These are phyloP conservation scores for Phortica magna DNA, from an alignment of 2,888 invertebrate species.

Conservation along the genomic window DNA sequence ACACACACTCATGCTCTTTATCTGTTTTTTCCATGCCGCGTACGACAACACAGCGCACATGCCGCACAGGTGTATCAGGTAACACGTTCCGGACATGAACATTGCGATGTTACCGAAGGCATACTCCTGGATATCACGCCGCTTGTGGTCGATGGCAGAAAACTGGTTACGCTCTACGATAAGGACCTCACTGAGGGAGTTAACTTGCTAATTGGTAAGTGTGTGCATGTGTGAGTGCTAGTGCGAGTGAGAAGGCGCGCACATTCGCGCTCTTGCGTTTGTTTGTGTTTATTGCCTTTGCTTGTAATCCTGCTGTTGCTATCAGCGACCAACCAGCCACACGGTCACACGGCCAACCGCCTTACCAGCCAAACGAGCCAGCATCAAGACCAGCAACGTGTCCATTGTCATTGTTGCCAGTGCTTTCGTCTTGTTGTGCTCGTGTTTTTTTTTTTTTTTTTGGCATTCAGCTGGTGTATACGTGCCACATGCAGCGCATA, in stretches of 20 bases:
- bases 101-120: conserved; percentile 85
- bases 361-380: not conserved
- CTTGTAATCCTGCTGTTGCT: not conserved
- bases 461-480: conserved; percentile 22
- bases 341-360: not conserved
- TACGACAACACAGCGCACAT: conserved; percentile 78
- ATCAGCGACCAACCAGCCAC: not conserved
- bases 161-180: conserved; percentile 85
- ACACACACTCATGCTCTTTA: conserved; percentile 10
- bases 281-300: conserved; percentile 13
- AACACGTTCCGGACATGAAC: conserved; percentile 84
- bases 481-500: not conserved
- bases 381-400: not conserved
- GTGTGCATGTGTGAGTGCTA: conserved; percentile 24
- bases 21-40: not conserved
- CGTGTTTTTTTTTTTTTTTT: too few species aligned
- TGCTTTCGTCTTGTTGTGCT: conserved; percentile 13
- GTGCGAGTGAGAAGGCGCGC: not conserved
- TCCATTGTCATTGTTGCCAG: not conserved
- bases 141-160: conserved; percentile 82
- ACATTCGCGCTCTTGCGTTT: not conserved
- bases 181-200: conserved; percentile 86
- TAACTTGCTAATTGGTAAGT: conserved; percentile 85
- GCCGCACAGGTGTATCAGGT: conserved; percentile 84
- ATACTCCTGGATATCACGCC: conserved; percentile 85